Evolutionary conservation across 2,888 invertebrate species (phyloP).

Genomic region (Amphipyra berbera): DNA sequence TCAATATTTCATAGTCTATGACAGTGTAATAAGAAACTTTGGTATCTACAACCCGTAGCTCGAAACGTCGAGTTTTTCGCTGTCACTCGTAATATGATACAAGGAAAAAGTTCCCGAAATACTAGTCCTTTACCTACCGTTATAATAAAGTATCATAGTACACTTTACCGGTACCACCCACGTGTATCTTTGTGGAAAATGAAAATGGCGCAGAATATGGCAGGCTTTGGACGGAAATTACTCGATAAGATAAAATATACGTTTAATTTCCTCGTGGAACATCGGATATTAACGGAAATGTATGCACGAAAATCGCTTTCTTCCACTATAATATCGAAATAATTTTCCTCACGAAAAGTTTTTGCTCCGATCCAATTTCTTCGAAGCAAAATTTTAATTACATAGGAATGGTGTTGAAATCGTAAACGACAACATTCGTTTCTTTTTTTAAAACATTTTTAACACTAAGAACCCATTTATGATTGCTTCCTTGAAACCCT

Average conservation of each 20-base stretch:
- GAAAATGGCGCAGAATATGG: slow-evolving; percentile 8
- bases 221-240: slow-evolving; percentile 23
- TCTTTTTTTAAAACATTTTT: too few species aligned
- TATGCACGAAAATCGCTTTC: background rate
- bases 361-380: background rate
- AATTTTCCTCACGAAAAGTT: background rate
- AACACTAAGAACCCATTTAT: too few species aligned
- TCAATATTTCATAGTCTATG: slow-evolving; percentile 37
- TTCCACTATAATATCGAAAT: background rate
- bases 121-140: slow-evolving; percentile 10
- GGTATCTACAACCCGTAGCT: slow-evolving; percentile 17
- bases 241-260: slow-evolving; percentile 24
- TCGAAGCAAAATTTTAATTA: background rate
- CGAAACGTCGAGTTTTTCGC: slow-evolving; percentile 27
- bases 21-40: slow-evolving; percentile 36
- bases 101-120: slow-evolving; percentile 29
- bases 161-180: slow-evolving; percentile 4
- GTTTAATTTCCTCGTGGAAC: slow-evolving; percentile 32
- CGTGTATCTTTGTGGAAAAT: slow-evolving; percentile 25
- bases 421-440: too few species aligned
- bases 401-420: too few species aligned
- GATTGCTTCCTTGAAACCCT: too few species aligned
- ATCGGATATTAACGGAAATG: slow-evolving; percentile 18
- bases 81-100: slow-evolving; percentile 29
- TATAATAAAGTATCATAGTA: slow-evolving; percentile 20